These are phyloP conservation scores for Cochlearius cochlearius DNA, from an alignment of 2,113 vertebrate species.

Conservation along the genomic window DNA sequence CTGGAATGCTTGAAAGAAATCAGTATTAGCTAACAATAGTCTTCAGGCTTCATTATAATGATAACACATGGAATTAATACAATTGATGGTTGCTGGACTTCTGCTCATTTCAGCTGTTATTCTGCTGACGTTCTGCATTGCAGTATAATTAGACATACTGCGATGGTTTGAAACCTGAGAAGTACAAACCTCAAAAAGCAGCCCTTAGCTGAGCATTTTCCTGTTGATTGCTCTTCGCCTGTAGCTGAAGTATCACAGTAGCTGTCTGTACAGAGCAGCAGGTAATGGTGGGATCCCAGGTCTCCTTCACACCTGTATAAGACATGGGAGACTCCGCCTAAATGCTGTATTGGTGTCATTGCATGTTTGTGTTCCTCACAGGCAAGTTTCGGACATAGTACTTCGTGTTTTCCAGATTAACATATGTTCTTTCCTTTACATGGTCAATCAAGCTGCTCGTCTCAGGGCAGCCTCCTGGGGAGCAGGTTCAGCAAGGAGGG, in stretches of 20 bases:
- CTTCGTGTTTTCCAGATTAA: neutral
- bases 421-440: neutral
- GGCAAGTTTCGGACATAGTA: neutral
- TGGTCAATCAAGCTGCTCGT: neutral
- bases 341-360: neutral
- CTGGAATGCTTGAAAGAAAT: neutral
- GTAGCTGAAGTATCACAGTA: neutral
- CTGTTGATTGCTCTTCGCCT: neutral
- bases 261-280: neutral
- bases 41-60: neutral
- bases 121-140: neutral
- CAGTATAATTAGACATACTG: neutral
- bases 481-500: neutral
- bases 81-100: neutral
- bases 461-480: neutral
- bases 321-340: neutral
- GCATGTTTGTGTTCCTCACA: neutral
- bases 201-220: neutral
- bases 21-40: neutral
- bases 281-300: neutral
- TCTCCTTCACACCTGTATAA: neutral
- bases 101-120: neutral
- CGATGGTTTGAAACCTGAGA: neutral
- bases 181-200: neutral
- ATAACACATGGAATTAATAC: neutral